phyloP scores from a whole-genome alignment of 1,140 invertebrate genomes.

The Leptopilina clavipes region DNA sequence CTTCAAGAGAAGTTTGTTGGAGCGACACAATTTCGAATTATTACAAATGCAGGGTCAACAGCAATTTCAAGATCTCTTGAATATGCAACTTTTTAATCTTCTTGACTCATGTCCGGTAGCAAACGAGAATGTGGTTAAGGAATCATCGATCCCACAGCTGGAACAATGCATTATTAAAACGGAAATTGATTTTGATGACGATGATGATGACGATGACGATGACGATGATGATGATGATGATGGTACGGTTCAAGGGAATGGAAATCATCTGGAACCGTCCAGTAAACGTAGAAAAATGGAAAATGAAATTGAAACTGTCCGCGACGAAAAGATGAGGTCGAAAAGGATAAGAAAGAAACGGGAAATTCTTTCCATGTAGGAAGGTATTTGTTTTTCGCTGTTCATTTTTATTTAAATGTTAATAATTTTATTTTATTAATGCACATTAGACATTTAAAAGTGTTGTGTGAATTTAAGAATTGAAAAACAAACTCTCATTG shows the following conservation, averaged over 20 bases:
- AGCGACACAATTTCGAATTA: background rate
- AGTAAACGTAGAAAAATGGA: background rate
- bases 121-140: background rate
- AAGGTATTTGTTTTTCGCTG: conserved; percentile 7
- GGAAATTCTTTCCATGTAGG: background rate
- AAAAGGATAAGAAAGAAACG: conserved; percentile 6
- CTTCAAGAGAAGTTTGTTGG: background rate
- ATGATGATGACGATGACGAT: background rate
- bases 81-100: background rate
- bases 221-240: background rate
- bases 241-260: too few relatives aligned
- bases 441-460: too few relatives aligned
- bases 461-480: too few relatives aligned
- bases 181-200: background rate
- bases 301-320: background rate
- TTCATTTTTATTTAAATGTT: background rate
- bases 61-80: background rate
- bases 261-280: background rate
- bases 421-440: too few relatives aligned
- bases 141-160: background rate
- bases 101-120: background rate
- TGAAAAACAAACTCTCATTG: too few relatives aligned
- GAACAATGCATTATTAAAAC: background rate
- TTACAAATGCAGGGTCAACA: background rate
- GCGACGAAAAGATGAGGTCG: background rate